A percentile compares a stretch with the other conserved stretches of the same genome.
Evolutionary conservation across 1,140 invertebrate genomes (phyloP).

Genomic region (Vanessa atalanta): DNA sequence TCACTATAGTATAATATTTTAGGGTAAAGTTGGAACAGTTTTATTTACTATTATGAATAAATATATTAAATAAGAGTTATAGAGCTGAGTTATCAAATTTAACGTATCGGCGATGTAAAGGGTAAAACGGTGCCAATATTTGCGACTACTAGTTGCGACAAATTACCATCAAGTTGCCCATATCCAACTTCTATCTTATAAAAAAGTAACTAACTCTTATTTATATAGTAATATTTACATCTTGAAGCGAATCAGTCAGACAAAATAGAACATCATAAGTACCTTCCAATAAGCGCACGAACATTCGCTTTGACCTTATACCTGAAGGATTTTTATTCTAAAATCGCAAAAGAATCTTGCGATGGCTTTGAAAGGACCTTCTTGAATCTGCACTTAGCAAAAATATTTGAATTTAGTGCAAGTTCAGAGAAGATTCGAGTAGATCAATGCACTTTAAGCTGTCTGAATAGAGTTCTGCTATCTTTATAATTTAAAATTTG

Average conservation of each 20-base stretch:
- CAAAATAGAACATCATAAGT: slow-evolving; percentile 6
- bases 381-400: slow-evolving; percentile 59
- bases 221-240: not conserved
- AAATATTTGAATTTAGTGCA: slow-evolving; percentile 65
- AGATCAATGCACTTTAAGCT: slow-evolving; percentile 55
- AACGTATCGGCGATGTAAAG: too few relatives aligned
- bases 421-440: slow-evolving; percentile 44
- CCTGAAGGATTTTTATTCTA: slow-evolving; percentile 45
- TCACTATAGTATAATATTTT: too few relatives aligned
- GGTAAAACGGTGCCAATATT: too few relatives aligned
- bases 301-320: slow-evolving; percentile 45
- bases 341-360: slow-evolving; percentile 49
- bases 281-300: slow-evolving; percentile 28
- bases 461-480: not conserved
- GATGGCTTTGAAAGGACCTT: slow-evolving; percentile 54
- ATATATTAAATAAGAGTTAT: too few relatives aligned
- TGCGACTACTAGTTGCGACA: too few relatives aligned
- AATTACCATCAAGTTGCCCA: too few relatives aligned
- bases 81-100: too few relatives aligned
- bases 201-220: too few relatives aligned
- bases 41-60: too few relatives aligned
- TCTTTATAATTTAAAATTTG: slow-evolving; percentile 1
- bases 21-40: too few relatives aligned
- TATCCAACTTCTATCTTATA: too few relatives aligned
- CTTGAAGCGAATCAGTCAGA: not conserved